Evolutionary conservation across 2,797 vertebrate species (phyloP).

Genomic region (Hirundo rustica): DNA sequence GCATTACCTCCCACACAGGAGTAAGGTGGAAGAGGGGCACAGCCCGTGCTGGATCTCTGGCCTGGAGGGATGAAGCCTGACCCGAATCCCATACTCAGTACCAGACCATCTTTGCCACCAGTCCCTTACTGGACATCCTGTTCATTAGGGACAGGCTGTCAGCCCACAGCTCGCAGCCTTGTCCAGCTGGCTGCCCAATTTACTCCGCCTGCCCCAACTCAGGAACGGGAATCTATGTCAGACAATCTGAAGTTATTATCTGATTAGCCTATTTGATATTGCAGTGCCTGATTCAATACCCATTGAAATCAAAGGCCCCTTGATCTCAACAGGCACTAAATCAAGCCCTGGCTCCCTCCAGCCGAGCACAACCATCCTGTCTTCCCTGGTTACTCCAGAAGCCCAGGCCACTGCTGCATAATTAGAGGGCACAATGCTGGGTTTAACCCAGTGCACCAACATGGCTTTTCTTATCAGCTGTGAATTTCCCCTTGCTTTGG

Average conservation of each 20-base stretch:
- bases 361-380: background rate
- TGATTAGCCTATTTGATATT: conserved; percentile 56
- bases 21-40: background rate
- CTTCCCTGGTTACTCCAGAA: background rate
- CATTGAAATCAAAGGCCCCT: conserved; percentile 59
- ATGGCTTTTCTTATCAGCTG: conserved; percentile 42
- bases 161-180: background rate
- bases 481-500: conserved; percentile 54
- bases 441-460: conserved; percentile 40
- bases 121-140: background rate
- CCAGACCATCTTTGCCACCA: background rate
- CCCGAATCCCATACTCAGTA: background rate
- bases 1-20: background rate
- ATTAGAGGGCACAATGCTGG: conserved; percentile 51
- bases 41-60: background rate
- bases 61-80: background rate
- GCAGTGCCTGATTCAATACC: conserved; percentile 44
- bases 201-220: background rate
- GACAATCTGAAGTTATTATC: conserved; percentile 29
- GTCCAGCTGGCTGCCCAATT: conserved; percentile 40
- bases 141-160: fast-evolving
- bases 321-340: conserved; percentile 54
- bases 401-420: conserved; percentile 37
- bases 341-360: conserved; percentile 31
- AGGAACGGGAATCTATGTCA: background rate